Percentiles rank a stretch among this genome's conserved stretches.
Conservation (phyloP, 1,140 invertebrate genomes). For the Lepidurus apus region DNA sequence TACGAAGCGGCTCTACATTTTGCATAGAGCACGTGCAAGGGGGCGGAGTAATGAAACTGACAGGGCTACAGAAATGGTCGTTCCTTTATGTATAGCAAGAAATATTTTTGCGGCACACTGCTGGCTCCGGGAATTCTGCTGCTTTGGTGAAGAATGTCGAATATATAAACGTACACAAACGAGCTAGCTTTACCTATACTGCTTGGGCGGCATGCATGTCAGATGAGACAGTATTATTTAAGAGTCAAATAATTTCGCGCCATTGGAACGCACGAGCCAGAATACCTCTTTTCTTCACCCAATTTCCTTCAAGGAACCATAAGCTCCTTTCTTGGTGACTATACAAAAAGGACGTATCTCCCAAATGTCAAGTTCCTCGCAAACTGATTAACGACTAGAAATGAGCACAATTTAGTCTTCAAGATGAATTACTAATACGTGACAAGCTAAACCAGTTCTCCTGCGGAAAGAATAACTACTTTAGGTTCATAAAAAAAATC, state of each 20-base stretch:
- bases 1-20: slow-evolving; percentile 19
- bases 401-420: slow-evolving; percentile 3
- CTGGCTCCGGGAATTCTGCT: too few species aligned
- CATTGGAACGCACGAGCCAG: too few species aligned
- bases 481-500: background rate
- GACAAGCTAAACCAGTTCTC: background rate
- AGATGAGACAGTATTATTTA: too few species aligned
- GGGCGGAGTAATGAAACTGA: slow-evolving; percentile 17
- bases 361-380: background rate
- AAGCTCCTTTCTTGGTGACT: too few species aligned
- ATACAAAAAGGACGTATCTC: background rate
- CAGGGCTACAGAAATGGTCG: slow-evolving; percentile 1
- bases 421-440: slow-evolving; percentile 15
- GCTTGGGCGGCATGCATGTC: too few species aligned
- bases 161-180: too few species aligned
- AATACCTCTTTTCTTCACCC: too few species aligned
- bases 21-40: slow-evolving; percentile 11
- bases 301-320: too few species aligned
- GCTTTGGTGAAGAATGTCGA: too few species aligned
- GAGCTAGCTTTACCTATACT: too few species aligned
- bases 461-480: background rate
- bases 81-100: background rate
- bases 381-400: background rate
- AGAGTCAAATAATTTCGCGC: too few species aligned
- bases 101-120: background rate